Conservation (phyloP, 2,113 vertebrate genomes). For the Pseudolaguvia tuberculata region DNA sequence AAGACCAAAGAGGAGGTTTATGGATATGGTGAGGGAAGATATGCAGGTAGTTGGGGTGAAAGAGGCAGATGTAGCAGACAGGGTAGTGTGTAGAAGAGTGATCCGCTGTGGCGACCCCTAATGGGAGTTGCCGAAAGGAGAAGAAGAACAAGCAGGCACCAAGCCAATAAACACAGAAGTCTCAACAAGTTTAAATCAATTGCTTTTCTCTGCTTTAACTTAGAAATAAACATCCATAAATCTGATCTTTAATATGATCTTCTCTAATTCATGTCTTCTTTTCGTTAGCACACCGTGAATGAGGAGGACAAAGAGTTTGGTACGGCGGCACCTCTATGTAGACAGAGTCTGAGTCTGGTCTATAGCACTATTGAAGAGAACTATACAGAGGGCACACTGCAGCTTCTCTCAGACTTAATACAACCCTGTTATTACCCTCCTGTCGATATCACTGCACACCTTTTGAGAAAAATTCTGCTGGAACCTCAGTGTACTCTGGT, state of each 20-base stretch:
- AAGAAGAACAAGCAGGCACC: too few species aligned
- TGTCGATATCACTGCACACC: slow-evolving; percentile 71
- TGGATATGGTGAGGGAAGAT: too few species aligned
- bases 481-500: slow-evolving; percentile 59
- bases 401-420: slow-evolving; percentile 84
- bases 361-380: slow-evolving; percentile 82
- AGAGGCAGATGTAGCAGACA: too few species aligned
- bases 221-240: not conserved
- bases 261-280: not conserved
- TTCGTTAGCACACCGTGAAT: slow-evolving; percentile 39
- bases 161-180: too few species aligned
- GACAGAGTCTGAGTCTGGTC: slow-evolving; percentile 77
- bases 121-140: too few species aligned
- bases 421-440: slow-evolving; percentile 76
- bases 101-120: too few species aligned
- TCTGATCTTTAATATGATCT: not conserved
- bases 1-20: too few species aligned
- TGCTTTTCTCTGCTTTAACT: not conserved
- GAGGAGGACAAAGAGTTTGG: slow-evolving; percentile 47
- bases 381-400: slow-evolving; percentile 78
- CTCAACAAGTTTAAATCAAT: not conserved
- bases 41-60: too few species aligned
- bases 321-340: slow-evolving; percentile 67
- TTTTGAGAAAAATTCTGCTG: slow-evolving; percentile 77
- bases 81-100: too few species aligned